Conservation (phyloP, 2,888 invertebrate species). For the Branchinecta sandiegonensis region DNA sequence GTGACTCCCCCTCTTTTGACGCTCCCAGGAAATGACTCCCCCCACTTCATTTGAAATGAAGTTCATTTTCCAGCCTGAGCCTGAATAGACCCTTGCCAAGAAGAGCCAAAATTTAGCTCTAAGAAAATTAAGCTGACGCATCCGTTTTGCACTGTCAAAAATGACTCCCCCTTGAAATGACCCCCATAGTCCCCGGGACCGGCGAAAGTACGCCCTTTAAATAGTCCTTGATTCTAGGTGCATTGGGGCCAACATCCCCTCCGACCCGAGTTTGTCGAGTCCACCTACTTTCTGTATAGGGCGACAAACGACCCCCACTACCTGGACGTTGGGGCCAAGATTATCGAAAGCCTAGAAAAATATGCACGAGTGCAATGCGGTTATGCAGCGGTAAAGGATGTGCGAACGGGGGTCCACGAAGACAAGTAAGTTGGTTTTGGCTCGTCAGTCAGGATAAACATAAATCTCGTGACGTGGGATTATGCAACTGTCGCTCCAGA, state of each 20-base stretch:
- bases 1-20: not conserved
- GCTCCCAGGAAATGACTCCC: not conserved
- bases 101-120: too few relatives aligned
- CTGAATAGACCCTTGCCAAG: too few relatives aligned
- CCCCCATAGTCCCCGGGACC: not conserved
- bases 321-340: conserved; percentile 74
- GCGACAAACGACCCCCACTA: conserved; percentile 95
- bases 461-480: too few relatives aligned
- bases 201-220: not conserved
- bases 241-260: conserved; percentile 98
- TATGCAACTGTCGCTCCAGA: too few relatives aligned
- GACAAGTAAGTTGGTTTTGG: conserved; percentile 42
- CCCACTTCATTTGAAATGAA: not conserved
- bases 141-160: too few relatives aligned
- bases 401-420: conserved; percentile 74
- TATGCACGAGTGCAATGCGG: conserved; percentile 70
- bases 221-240: conserved; percentile 43
- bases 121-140: too few relatives aligned
- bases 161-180: not conserved
- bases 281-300: conserved; percentile 88
- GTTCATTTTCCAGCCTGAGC: too few relatives aligned
- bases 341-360: conserved; percentile 71
- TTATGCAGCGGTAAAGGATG: conserved; percentile 92
- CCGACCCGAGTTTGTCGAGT: conserved; percentile 92
- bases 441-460: too few relatives aligned